Conservation (phyloP, 2,113 vertebrate genomes). For the Pomatostomus ruficeps region DNA sequence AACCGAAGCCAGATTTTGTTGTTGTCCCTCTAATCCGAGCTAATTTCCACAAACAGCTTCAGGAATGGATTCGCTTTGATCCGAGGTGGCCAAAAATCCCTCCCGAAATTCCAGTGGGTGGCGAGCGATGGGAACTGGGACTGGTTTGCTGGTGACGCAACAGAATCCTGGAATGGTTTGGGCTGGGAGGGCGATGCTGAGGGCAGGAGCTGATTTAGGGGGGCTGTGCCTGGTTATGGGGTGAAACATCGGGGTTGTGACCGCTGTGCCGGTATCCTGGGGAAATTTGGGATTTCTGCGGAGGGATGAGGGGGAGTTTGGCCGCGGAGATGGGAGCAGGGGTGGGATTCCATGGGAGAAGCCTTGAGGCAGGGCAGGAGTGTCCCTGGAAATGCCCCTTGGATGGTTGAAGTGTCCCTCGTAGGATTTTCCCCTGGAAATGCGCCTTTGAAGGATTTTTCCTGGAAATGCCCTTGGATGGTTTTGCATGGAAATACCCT, state of each 20-base stretch:
- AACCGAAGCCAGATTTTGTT: accelerated
- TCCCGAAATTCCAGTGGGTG: neutral
- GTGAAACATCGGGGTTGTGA: accelerated
- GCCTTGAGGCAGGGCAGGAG: neutral
- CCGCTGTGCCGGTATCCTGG: accelerated
- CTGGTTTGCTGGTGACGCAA: neutral
- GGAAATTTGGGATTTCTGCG: neutral
- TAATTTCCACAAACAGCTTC: neutral
- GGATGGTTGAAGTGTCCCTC: neutral
- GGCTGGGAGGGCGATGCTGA: neutral
- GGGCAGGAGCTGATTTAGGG: neutral
- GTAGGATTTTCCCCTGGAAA: neutral
- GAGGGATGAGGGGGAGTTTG: neutral
- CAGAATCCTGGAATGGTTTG: accelerated
- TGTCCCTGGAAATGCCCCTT: accelerated
- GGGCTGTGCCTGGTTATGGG: neutral
- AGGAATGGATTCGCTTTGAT: neutral
- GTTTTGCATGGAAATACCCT: no score
- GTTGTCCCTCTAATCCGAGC: neutral
- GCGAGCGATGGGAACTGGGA: neutral
- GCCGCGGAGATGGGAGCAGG: neutral
- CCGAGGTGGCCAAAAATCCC: neutral
- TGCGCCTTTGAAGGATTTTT: no score
- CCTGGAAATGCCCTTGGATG: no score
- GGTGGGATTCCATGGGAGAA: neutral